Conservation (phyloP, 2,888 invertebrate genomes). For the Dromius quadrimaculatus region DNA sequence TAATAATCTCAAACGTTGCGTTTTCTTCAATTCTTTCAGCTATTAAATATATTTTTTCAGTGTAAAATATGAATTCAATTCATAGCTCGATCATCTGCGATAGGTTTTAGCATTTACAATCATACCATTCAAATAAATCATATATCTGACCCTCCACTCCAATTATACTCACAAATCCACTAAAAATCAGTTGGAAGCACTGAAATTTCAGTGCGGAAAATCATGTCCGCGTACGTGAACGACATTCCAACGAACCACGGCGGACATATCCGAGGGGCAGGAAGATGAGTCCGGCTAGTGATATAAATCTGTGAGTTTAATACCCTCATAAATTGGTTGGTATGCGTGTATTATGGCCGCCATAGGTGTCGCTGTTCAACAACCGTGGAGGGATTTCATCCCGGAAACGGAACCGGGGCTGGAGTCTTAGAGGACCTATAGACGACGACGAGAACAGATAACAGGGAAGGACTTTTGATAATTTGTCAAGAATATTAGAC, state of each 20-base stretch:
- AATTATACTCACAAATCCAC: slow-evolving; percentile 1
- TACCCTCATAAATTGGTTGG: slow-evolving; percentile 51
- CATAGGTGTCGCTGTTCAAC: slow-evolving; percentile 33
- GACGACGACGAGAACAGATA: not conserved
- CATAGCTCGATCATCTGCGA: no score
- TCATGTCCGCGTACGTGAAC: slow-evolving; percentile 25
- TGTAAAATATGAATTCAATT: no score
- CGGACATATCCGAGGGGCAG: not conserved
- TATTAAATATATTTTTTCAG: no score
- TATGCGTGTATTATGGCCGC: slow-evolving; percentile 42
- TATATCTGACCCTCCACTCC: no score
- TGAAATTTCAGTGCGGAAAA: slow-evolving; percentile 9
- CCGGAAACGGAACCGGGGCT: slow-evolving; percentile 19
- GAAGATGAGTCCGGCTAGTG: not conserved
- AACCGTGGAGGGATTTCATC: not conserved
- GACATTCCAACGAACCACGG: slow-evolving; percentile 10
- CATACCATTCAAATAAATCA: no score
- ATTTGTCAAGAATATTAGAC: not conserved
- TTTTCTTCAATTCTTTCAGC: no score
- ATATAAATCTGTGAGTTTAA: slow-evolving; percentile 52
- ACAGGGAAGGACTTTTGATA: slow-evolving; percentile 13
- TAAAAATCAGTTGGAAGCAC: slow-evolving; percentile 12
- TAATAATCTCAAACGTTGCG: no score
- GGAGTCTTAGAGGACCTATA: slow-evolving; percentile 12
- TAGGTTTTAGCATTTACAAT: no score